Base-by-base conservation (phyloP, 2,797 vertebrate genomes). In the Sphaeramia orbicularis region DNA sequence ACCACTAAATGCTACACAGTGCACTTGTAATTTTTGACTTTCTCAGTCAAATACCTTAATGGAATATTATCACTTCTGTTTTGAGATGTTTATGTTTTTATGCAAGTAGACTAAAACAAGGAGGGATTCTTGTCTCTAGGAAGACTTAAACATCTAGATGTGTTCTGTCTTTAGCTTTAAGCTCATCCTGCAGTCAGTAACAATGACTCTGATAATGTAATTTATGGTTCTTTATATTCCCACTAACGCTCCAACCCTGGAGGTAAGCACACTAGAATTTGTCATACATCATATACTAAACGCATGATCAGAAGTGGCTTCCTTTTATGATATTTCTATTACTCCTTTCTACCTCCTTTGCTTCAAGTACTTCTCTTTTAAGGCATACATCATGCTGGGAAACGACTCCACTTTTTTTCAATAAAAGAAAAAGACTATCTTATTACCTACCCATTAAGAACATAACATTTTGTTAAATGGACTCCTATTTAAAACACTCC, bases 381-480 rank as follows among this genome's bases (percentile, higher is more conserved):
- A 84, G 79, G 74, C 86, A 91, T 88, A 90, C 66, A 90, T 91
- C 90, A 83, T 42, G 74, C 74, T 75, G 74, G 47, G 79, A 89
- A 93, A 89, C 24, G 75, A 76, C 83, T 90, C 40, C 32, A 84
- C 80, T 86, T 86, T 89, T 55, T 88, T 90, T 86, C 83, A 88
- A 86, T 88, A 87, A 86, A 89, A 93, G 91, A 92, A 93, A 91
- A 92, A 92, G 90, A 88, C 81, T 81, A 82, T 89, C 85, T 90
- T 93, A 93, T 94, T 93, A 93, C 92, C 90, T 92, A 84, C 84
- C 90, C 89, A 93, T 94, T 93, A 94, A 89, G 89, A 82, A 91
- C 88, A 87, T 92, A 90, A 88, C 90, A 89, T 91, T 93, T 89
- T 92, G 89, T 86, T 91, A 93, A 92, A 94, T 94, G 88, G 91